Evolutionary conservation across 1,140 invertebrate genomes (phyloP).

Genomic region (Archivesica marissinica): DNA sequence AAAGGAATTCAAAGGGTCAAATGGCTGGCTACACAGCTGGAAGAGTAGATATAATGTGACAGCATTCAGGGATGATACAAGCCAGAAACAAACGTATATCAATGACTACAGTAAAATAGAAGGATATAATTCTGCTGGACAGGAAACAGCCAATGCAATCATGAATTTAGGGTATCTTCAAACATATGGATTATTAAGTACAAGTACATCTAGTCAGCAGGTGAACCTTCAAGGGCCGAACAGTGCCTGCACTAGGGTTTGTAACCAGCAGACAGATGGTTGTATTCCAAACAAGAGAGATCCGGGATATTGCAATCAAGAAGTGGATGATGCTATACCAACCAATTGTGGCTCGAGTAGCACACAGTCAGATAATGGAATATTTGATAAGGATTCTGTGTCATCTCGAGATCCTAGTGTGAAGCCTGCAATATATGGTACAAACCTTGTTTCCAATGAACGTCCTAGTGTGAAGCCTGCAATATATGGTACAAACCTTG

Average conservation of each 20-base stretch:
- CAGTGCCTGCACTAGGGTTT: neutral
- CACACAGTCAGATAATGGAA: neutral
- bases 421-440: too few species aligned
- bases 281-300: neutral
- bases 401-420: too few species aligned
- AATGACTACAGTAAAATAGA: conserved; percentile 37
- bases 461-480: too few species aligned
- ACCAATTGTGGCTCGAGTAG: neutral
- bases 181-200: neutral
- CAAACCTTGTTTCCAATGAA: too few species aligned
- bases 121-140: neutral
- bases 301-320: neutral
- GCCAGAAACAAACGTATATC: neutral
- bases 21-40: conserved; percentile 78
- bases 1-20: conserved; percentile 76
- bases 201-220: neutral
- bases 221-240: neutral
- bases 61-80: conserved; percentile 2
- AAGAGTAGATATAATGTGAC: conserved; percentile 66
- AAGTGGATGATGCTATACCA: neutral
- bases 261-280: neutral
- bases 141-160: neutral
- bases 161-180: neutral
- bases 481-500: too few species aligned
- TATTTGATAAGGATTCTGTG: too few species aligned